Percentiles rank a stretch among this genome's conserved stretches.
phyloP scores from a whole-genome alignment of 2,113 vertebrate genomes.

The Caretta caretta region DNA sequence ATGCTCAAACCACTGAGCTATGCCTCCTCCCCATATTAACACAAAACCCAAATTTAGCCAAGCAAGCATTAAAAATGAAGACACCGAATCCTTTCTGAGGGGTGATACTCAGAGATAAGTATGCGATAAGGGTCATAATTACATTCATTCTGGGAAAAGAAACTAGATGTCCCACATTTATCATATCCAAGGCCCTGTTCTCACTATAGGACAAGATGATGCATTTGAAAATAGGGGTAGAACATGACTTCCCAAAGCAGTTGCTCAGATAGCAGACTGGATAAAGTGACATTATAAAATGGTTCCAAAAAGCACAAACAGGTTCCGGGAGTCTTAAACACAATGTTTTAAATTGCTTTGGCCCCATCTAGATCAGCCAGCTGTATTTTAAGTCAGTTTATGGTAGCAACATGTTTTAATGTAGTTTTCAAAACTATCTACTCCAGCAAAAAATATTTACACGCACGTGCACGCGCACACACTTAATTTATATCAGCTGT shows the following conservation, averaged over 20 bases:
- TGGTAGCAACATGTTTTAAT: background rate
- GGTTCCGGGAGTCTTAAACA: background rate
- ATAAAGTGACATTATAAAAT: background rate
- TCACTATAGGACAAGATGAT: background rate
- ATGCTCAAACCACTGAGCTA: too few relatives aligned
- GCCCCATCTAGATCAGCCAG: background rate
- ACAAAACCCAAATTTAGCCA: background rate
- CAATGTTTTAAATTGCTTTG: background rate
- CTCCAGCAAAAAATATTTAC: background rate
- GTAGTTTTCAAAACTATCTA: background rate
- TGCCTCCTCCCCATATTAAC: background rate
- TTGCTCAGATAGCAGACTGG: background rate
- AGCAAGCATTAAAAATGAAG: background rate
- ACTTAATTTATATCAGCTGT: background rate
- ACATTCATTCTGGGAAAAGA: background rate
- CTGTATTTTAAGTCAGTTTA: background rate
- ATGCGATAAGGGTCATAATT: background rate
- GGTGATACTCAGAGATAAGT: background rate
- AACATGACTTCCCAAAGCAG: background rate
- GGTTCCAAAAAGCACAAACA: background rate
- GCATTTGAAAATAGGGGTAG: background rate
- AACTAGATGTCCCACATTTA: background rate
- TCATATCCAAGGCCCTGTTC: background rate
- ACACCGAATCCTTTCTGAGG: background rate
- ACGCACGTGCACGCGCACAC: rapidly evolving